Evolutionary conservation across 1,140 invertebrate genomes (phyloP).

Genomic region (Phymastichus coffea): DNA sequence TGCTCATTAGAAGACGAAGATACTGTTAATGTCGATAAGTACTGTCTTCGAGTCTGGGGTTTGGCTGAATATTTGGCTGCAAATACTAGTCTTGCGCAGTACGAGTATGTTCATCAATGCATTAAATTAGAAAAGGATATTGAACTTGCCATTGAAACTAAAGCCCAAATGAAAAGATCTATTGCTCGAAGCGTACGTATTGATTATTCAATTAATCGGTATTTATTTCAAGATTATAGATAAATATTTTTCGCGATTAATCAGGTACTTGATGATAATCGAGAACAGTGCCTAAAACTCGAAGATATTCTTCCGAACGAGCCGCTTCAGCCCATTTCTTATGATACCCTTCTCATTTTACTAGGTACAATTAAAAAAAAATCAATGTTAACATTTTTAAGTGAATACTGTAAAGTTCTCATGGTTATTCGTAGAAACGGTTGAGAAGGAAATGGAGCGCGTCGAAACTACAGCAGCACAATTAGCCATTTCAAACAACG

Average conservation of each 20-base stretch:
- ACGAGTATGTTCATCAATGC: slow-evolving; percentile 92
- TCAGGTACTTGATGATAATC: slow-evolving; percentile 71
- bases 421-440: slow-evolving; percentile 62
- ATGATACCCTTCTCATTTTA: slow-evolving; percentile 76
- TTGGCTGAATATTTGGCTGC: slow-evolving; percentile 77
- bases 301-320: slow-evolving; percentile 78
- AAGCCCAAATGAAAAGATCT: slow-evolving; percentile 63
- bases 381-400: not conserved
- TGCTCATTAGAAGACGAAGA: slow-evolving; percentile 75
- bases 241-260: not conserved
- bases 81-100: slow-evolving; percentile 74
- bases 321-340: slow-evolving; percentile 69
- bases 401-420: slow-evolving; percentile 22
- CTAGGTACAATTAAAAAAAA: slow-evolving; percentile 58
- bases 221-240: not conserved
- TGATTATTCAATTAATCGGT: slow-evolving; percentile 19
- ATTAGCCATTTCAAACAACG: slow-evolving; percentile 55
- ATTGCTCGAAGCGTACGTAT: slow-evolving; percentile 70
- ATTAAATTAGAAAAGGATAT: slow-evolving; percentile 92
- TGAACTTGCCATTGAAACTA: slow-evolving; percentile 71
- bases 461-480: slow-evolving; percentile 66
- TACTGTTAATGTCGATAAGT: slow-evolving; percentile 67
- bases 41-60: slow-evolving; percentile 74
- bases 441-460: slow-evolving; percentile 79
- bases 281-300: slow-evolving; percentile 67